Evolutionary conservation across 2,797 vertebrate species (phyloP).

Genomic region (Amblyopsis hoosieri): DNA sequence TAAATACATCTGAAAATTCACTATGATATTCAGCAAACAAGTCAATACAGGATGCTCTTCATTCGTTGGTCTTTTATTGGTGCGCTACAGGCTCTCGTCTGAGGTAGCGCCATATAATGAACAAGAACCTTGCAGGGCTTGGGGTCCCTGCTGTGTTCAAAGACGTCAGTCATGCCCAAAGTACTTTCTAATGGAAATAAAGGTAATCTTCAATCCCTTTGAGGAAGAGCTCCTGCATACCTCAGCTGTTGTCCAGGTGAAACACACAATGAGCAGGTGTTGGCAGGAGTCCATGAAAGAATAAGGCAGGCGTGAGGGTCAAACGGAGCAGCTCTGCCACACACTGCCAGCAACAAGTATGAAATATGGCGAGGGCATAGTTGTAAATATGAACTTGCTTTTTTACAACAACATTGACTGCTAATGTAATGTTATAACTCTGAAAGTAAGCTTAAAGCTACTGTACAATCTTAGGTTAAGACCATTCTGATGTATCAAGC

Average conservation of each 20-base stretch:
- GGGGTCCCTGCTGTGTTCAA: constrained; percentile 79
- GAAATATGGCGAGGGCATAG: no score
- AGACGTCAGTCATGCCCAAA: constrained; percentile 69
- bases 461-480: no score
- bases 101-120: constrained; percentile 74
- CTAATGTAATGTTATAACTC: no score
- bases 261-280: constrained; percentile 33
- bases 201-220: constrained; percentile 75
- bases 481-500: no score
- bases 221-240: constrained; percentile 53
- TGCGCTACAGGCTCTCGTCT: constrained; percentile 62
- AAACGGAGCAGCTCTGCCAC: no score
- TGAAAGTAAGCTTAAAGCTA: no score
- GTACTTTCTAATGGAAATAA: constrained; percentile 80
- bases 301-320: constrained; percentile 8
- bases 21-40: constrained; percentile 83
- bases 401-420: no score
- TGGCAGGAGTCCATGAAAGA: constrained; percentile 28
- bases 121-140: constrained; percentile 64
- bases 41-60: constrained; percentile 82
- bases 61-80: constrained; percentile 77
- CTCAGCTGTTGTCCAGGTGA: constrained; percentile 48
- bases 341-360: no score
- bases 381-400: no score
- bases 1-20: constrained; percentile 84